Base-by-base conservation (phyloP, 2,113 vertebrate genomes). In the Cygnus atratus region DNA sequence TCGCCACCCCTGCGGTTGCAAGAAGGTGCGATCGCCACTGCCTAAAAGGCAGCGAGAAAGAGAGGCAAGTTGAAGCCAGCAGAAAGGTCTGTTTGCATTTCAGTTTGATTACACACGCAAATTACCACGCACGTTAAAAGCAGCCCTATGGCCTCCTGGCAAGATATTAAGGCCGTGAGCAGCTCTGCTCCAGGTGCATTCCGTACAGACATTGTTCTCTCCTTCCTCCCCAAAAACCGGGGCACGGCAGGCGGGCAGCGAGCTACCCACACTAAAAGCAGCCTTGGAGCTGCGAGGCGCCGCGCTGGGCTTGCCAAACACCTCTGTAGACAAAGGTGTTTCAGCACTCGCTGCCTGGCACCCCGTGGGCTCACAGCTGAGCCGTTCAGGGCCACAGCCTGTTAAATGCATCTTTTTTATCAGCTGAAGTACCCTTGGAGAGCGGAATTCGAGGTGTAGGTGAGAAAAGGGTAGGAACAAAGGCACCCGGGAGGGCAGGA, bases 131-230 rank as follows among this genome's bases (percentile, higher is more conserved):
- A 25, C 33, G 44, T 67, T 8, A 33, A 25, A 76, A 70, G 26
- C 63, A 68, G 90, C 80, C 39, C 73, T 10, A 13, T 44, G 79
- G 90, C 75, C 77, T 90, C 78, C 75, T 73, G 83, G 88, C 68
- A n/a, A 39, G 43, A 10, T 39, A 46, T 39, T 24, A 29, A 74
- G 77, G 67, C 79, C 62, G 26, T 0, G 52, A 65, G 61, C 66
- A 44, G 68, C 59, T 12, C 50, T 22, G 74, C 61, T 74, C 65
- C 78, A 33, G 61, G 61, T 29, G 57, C 59, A 76, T 13, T 84
- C 52, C 11, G 52, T 65, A 35, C 37, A 55, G 55, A 61, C 10
- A 4, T 12, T 7, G 6, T 13, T 61, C 70, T 28, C 57, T 41
- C n/a, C 37, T 62, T 46, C 39, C 76, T 55, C 41, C 54, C 48